A percentile compares a stretch with the other conserved stretches of the same genome.
phyloP scores from a whole-genome alignment of 1,140 invertebrate species.

The Magallana ariakensis region DNA sequence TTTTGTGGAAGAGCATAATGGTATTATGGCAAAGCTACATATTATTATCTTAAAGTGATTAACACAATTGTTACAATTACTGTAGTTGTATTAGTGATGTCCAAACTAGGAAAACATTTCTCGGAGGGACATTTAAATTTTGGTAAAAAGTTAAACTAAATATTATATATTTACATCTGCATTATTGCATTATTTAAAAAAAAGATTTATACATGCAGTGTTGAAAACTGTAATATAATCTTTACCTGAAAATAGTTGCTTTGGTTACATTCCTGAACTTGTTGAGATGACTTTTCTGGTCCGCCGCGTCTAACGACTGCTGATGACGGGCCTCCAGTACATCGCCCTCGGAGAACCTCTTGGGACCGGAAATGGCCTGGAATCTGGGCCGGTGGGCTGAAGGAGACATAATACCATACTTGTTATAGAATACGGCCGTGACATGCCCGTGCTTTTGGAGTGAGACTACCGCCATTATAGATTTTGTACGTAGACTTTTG shows the following conservation, averaged over 20 bases:
- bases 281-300: neutral
- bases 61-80: too few relatives aligned
- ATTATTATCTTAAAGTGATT: too few relatives aligned
- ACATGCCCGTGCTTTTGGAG: slow-evolving; percentile 10
- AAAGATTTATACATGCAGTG: too few relatives aligned
- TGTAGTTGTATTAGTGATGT: too few relatives aligned
- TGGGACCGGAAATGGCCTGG: slow-evolving; percentile 18
- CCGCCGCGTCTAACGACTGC: neutral
- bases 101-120: too few relatives aligned
- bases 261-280: slow-evolving; percentile 21
- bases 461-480: neutral
- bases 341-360: slow-evolving; percentile 21
- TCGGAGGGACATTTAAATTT: too few relatives aligned
- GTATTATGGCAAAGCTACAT: too few relatives aligned
- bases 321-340: neutral
- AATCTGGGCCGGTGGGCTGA: slow-evolving; percentile 6
- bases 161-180: too few relatives aligned
- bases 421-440: slow-evolving; percentile 19
- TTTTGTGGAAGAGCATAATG: too few relatives aligned
- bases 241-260: neutral
- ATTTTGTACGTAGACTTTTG: neutral
- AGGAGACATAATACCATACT: slow-evolving; percentile 20
- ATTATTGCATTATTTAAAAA: too few relatives aligned
- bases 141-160: too few relatives aligned
- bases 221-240: neutral